phyloP scores from a whole-genome alignment of 2,888 invertebrate species.

The Phengaris alcon region DNA sequence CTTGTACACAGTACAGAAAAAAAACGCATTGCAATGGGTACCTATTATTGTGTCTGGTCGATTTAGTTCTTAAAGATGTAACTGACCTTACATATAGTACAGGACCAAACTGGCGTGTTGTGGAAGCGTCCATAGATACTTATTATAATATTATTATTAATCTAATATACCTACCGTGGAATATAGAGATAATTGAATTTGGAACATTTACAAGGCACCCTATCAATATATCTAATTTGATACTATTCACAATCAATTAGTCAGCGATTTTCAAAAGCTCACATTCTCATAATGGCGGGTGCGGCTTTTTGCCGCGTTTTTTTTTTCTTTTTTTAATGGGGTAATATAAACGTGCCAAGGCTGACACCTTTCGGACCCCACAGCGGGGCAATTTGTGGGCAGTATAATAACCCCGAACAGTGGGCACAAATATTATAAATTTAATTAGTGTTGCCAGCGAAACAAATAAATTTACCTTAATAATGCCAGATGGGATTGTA shows the following conservation, averaged over 20 bases:
- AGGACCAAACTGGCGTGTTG: too few species aligned
- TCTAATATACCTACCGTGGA: background rate
- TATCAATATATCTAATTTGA: conserved; percentile 59
- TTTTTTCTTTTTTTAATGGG: conserved; percentile 60
- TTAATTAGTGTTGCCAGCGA: conserved; percentile 12
- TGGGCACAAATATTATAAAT: conserved; percentile 31
- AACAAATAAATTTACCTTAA: conserved; percentile 24
- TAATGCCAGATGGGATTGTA: conserved; percentile 24
- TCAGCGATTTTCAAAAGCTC: conserved; percentile 66
- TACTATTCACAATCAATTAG: conserved; percentile 71
- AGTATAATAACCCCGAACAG: conserved; percentile 62
- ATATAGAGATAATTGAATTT: conserved; percentile 10
- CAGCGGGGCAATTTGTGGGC: conserved; percentile 72
- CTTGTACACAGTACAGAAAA: too few species aligned
- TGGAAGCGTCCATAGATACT: too few species aligned
- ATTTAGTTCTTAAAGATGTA: too few species aligned
- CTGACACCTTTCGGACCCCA: conserved; percentile 77
- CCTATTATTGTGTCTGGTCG: too few species aligned
- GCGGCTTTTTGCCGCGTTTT: conserved; percentile 64
- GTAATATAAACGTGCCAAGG: conserved; percentile 72
- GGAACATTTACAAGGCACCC: conserved; percentile 42
- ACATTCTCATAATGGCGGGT: conserved; percentile 60
- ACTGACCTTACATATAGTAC: too few species aligned
- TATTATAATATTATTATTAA: too few species aligned
- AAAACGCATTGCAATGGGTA: too few species aligned